Base-by-base conservation (phyloP, 2,797 vertebrate genomes). In the Pipistrellus kuhlii region DNA sequence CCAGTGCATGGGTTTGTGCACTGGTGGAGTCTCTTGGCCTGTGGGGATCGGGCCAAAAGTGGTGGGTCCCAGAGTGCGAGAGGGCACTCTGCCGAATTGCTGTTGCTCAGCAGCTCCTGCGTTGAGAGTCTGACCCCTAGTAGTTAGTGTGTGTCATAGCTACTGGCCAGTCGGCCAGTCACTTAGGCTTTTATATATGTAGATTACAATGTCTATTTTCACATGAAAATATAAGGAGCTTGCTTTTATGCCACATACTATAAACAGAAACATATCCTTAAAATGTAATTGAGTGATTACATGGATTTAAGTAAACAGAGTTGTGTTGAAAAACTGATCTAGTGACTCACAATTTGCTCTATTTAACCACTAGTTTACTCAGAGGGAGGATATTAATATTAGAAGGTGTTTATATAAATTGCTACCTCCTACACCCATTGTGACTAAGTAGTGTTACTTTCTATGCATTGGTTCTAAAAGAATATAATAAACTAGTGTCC, bases 371-470 rank as follows among this genome's bases (percentile, higher is more conserved):
- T 64, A 72, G 41, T 44, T 91, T 94, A 62, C 35, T 85, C 25
- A n/a, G 35, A 94, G 23, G 21, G 64, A 82, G 80, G 21, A 13
- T 94, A 35, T 62, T 88, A 88, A 93, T 23, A 91, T 69, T 35
- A 73, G 46, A 23, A 89, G 48, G 5, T 2, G 0, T 73, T 77
- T 76, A 64, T 38, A 87, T 38, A 85, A 89, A 93, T 88, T 94
- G 38, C 66, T 93, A 76, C 77, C 93, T 96, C 91, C 95, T 93
- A 94, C 93, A 87, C 32, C 4, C 21, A 46, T 6, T 25, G 57
- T 94, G 94, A 94, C 85, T 93, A 94, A 94, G 80, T 91, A 48
- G 10, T 84, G 57, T 78, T 93, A 57, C 48, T 27, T 72, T 92
- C 41, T 73, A 66, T 64, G 35, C 20, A 5, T 53, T 81, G 20